A percentile compares a stretch with the other conserved stretches of the same genome.
Conservation (phyloP, 2,888 invertebrate genomes). For the Diaprepes abbreviatus region DNA sequence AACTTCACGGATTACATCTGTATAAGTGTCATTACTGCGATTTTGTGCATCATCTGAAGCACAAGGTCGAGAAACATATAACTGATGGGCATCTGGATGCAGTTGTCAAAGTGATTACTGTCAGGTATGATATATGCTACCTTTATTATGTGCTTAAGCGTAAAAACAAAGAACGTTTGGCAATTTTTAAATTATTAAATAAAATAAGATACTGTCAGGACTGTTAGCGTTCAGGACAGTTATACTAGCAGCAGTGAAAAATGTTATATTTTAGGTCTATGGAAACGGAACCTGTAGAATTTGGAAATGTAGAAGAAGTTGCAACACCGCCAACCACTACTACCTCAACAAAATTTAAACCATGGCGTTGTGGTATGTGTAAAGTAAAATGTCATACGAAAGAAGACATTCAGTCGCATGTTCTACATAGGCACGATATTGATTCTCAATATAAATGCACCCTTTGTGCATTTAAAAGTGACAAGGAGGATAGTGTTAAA, state of each 20-base stretch:
- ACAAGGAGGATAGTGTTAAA: constrained; percentile 71
- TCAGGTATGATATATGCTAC: constrained; percentile 41
- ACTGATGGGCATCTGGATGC: constrained; percentile 73
- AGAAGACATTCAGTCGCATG: constrained; percentile 74
- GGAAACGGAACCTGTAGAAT: constrained; percentile 58
- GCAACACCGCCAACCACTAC: constrained; percentile 57
- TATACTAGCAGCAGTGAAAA: too few species aligned
- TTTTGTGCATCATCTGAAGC: constrained; percentile 75
- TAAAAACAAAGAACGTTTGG: too few species aligned
- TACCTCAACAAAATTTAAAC: constrained; percentile 72
- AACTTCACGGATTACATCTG: constrained; percentile 80
- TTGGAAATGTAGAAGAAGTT: constrained; percentile 54
- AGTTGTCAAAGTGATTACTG: constrained; percentile 63
- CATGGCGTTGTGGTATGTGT: constrained; percentile 81
- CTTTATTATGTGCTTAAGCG: too few species aligned
- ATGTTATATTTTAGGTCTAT: constrained; percentile 43
- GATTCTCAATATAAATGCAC: constrained; percentile 80
- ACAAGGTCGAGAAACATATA: constrained; percentile 77
- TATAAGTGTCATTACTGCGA: constrained; percentile 81
- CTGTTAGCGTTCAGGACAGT: too few species aligned
- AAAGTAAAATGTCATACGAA: constrained; percentile 73
- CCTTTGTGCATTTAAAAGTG: constrained; percentile 74
- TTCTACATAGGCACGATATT: constrained; percentile 73
- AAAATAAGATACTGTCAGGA: too few species aligned
- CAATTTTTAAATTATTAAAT: too few species aligned